Percentiles rank a stretch among this genome's conserved stretches.
These are phyloP conservation scores for Agrilus biguttatus DNA, from an alignment of 2,888 invertebrate species.

Conservation along the genomic window DNA sequence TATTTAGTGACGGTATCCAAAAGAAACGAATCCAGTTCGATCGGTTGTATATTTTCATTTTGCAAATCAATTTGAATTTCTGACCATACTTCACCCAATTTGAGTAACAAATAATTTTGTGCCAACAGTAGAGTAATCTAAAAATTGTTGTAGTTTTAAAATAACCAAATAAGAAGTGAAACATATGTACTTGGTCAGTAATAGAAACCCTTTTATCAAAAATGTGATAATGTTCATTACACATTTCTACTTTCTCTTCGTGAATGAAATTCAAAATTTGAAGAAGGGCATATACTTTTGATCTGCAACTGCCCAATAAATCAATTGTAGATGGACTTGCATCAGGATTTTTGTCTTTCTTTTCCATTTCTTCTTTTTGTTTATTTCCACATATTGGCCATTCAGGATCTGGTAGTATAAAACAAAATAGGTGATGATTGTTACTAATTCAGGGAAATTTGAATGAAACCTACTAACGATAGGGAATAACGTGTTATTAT, in stretches of 20 bases:
- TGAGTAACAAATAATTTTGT: slow-evolving; percentile 31
- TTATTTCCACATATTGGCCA: slow-evolving; percentile 28
- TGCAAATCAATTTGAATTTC: slow-evolving; percentile 27
- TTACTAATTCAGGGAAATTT: too few species aligned
- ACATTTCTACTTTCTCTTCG: slow-evolving; percentile 20
- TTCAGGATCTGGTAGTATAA: slow-evolving; percentile 19
- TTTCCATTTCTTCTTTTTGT: slow-evolving; percentile 25
- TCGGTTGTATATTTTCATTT: slow-evolving; percentile 22
- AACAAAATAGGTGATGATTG: too few species aligned
- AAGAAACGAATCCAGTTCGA: slow-evolving; percentile 26
- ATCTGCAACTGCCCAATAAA: slow-evolving; percentile 29
- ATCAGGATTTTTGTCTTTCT: slow-evolving; percentile 15
- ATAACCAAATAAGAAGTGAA: too few species aligned
- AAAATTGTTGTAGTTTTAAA: slow-evolving; percentile 4
- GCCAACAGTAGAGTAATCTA: slow-evolving; percentile 30
- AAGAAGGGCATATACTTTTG: slow-evolving; percentile 33
- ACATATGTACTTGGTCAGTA: neutral
- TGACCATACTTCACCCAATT: slow-evolving; percentile 32
- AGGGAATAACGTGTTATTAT: too few species aligned
- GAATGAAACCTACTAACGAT: too few species aligned
- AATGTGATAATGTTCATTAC: slow-evolving; percentile 28
- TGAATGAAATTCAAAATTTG: slow-evolving; percentile 25
- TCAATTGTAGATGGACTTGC: slow-evolving; percentile 27
- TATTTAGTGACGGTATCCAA: slow-evolving; percentile 23
- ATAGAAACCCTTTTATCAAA: slow-evolving; percentile 18